Percentiles rank a stretch among this genome's conserved stretches.
These are phyloP conservation scores for Panagrolaimus sp. DNA, from an alignment of 1,140 invertebrate genomes.

Conservation along the genomic window DNA sequence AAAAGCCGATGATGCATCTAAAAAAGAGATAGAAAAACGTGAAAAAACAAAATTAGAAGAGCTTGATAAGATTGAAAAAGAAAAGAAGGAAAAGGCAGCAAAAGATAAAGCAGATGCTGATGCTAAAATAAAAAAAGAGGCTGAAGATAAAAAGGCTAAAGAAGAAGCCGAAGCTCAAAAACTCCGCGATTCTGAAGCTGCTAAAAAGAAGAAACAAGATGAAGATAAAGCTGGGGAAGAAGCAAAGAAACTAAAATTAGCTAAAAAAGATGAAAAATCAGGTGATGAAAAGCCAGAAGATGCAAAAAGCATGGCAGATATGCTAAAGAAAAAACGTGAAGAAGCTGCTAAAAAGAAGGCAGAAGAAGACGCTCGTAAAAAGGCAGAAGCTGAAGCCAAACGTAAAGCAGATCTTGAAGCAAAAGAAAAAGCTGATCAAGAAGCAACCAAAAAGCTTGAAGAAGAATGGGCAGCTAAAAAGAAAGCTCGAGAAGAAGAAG, in stretches of 20 bases:
- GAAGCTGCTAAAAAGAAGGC: not conserved
- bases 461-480: not conserved
- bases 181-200: not conserved
- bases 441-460: not conserved
- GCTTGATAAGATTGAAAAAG: not conserved
- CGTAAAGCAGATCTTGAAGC: not conserved
- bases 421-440: not conserved
- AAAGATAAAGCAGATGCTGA: conserved; percentile 9
- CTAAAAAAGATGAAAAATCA: conserved; percentile 9
- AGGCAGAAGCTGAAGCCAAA: not conserved
- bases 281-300: conserved; percentile 11
- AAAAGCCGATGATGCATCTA: not conserved
- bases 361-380: conserved; percentile 1
- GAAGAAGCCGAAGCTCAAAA: not conserved
- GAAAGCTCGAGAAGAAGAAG: not conserved
- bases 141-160: not conserved
- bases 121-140: not conserved
- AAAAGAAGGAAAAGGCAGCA: not conserved
- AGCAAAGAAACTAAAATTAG: conserved; percentile 6
- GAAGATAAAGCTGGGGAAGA: not conserved
- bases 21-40: not conserved
- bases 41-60: not conserved
- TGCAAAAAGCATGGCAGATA: not conserved
- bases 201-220: not conserved
- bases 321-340: not conserved